Evolutionary conservation across 2,113 vertebrate species (phyloP), one percentile per base, ranked within the genome.

Genomic region (Chitala chitala): DNA sequence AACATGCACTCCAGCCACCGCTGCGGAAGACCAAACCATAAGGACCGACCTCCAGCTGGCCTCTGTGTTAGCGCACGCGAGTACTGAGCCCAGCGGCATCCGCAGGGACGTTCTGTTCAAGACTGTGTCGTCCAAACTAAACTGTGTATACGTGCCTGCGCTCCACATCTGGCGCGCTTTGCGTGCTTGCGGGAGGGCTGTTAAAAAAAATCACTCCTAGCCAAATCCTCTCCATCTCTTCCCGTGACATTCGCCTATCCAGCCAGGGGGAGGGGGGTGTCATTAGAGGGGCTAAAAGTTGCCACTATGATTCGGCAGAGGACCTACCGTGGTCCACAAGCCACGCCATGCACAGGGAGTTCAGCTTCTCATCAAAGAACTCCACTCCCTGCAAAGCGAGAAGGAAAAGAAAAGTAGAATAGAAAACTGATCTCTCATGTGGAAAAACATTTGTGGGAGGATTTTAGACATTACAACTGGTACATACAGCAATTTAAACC

Each of bases 281-380:
- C 48, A 3, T 51, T 51, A 51, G 1, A 46, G 40, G n/a, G n/a
- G 64, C 15, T 68, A 68, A 6, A 4, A 17, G 17, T 12, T n/a
- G 13, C 64, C 24, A 51, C 64, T 15, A 51, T 68, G 13, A 15
- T 4, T 12, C 7, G n/a, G n/a, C n/a, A n/a, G n/a, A n/a, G n/a
- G 3, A 26, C 92, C 89, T 88, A 96, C 94, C 94, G 26, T 95
- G 94, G 78, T 96, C 94, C 76, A 95, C 93, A n/a, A 96, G 92
- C 94, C 94, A 96, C 74, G 94, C 93, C 94, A 96, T 96, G 75
- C 94, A 96, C 63, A 96, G 88, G 48, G 94, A 93, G 88, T 96
- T 95, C 77, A 96, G 89, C 85, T 96, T 96, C 82, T 96, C 94
- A 68, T 95, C 93, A 80, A 96, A 96, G 84, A 96, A 96, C 80